These are phyloP conservation scores for Ceyx margarethae DNA, from an alignment of 2,113 vertebrate species.

Conservation along the genomic window DNA sequence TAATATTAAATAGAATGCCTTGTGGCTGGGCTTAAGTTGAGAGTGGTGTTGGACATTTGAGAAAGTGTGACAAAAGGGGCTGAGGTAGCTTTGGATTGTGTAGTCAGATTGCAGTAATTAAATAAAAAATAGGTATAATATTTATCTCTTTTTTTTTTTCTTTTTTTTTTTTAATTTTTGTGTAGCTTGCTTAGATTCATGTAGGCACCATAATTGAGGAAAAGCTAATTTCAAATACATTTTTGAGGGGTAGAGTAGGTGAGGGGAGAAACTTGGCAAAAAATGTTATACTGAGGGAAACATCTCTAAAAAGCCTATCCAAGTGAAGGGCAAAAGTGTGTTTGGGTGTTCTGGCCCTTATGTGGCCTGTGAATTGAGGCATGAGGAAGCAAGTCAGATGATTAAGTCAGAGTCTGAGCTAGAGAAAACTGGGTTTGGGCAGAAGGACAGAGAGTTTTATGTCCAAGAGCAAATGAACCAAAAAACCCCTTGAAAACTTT, in stretches of 20 bases:
- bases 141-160: not conserved
- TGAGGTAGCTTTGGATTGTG: not conserved
- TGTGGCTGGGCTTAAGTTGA: not conserved
- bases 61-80: not conserved
- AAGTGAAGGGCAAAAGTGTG: not conserved
- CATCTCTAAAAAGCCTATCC: not conserved
- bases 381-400: not conserved
- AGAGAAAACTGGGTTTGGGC: not conserved
- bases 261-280: not conserved
- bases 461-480: not conserved
- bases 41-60: not conserved
- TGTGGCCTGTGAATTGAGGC: not conserved
- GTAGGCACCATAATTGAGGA: not conserved
- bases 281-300: not conserved
- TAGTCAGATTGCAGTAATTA: not conserved
- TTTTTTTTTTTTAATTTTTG: not conserved
- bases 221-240: not conserved
- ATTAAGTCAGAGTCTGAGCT: not conserved
- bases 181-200: not conserved
- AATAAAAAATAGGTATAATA: not conserved
- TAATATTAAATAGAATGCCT: not conserved
- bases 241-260: not conserved
- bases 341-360: not conserved
- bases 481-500: not conserved
- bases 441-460: not conserved